These are phyloP conservation scores for Gobiocypris rarus DNA, from an alignment of 2,113 vertebrate species.

Conservation along the genomic window DNA sequence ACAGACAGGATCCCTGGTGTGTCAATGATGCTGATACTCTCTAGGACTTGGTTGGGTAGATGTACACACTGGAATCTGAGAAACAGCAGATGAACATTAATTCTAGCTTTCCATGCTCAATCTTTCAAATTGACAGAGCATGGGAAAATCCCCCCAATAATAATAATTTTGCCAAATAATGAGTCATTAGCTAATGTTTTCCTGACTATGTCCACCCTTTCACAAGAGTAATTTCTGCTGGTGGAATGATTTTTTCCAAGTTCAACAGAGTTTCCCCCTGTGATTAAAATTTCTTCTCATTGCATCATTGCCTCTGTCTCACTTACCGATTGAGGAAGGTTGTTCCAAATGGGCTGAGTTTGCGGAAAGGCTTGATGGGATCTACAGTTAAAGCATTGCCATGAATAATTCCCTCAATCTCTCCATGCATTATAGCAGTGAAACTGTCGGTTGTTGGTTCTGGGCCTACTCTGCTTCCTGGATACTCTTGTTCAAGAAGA, in stretches of 20 bases:
- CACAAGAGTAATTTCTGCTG: conserved; percentile 24
- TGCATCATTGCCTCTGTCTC: conserved; percentile 27
- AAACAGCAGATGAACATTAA: neutral
- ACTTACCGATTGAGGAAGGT: conserved; percentile 87
- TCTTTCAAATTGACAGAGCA: neutral
- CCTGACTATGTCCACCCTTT: conserved; percentile 27
- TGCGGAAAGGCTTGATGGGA: conserved; percentile 87
- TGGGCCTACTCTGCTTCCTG: conserved; percentile 83
- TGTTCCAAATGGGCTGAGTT: conserved; percentile 88
- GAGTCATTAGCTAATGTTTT: neutral
- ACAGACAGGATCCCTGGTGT: conserved; percentile 87
- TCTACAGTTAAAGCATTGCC: conserved; percentile 89
- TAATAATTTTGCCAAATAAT: too few relatives aligned
- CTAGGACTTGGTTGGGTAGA: conserved; percentile 83
- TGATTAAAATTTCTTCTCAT: neutral
- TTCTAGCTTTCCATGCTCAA: neutral
- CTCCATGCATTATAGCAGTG: conserved; percentile 87
- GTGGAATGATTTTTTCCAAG: neutral
- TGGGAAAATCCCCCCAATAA: too few relatives aligned
- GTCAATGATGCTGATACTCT: conserved; percentile 87
- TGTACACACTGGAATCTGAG: conserved; percentile 85
- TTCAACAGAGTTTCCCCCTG: neutral
- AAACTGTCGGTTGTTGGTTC: conserved; percentile 92
- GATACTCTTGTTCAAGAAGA: conserved; percentile 89
- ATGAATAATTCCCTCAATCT: conserved; percentile 76